Conservation (phyloP, 2,113 vertebrate genomes). For the Hymenochirus boettgeri region DNA sequence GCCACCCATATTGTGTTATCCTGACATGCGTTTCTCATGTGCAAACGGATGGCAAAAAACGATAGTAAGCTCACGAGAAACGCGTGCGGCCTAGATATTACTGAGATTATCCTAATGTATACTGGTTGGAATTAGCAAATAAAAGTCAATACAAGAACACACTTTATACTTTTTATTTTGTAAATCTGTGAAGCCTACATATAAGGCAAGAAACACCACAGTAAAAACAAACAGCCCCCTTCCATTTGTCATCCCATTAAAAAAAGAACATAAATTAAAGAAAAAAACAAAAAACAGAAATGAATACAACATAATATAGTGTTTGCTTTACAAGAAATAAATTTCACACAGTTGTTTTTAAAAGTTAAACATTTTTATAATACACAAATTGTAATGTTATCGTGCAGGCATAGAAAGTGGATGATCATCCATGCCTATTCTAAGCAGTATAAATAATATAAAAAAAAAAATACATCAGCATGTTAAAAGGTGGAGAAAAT, state of each 20-base stretch:
- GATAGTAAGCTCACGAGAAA: too few species aligned
- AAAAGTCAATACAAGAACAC: slow-evolving; percentile 39
- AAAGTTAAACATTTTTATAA: slow-evolving; percentile 62
- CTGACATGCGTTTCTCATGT: too few species aligned
- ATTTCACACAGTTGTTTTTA: slow-evolving; percentile 53
- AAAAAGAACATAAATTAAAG: slow-evolving; percentile 45
- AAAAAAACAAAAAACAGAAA: slow-evolving; percentile 47
- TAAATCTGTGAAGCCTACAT: slow-evolving; percentile 55
- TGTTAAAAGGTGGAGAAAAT: slow-evolving; percentile 25
- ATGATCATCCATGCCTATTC: slow-evolving; percentile 57
- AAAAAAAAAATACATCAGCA: slow-evolving; percentile 56
- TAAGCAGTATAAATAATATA: slow-evolving; percentile 51
- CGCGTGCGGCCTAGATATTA: too few species aligned
- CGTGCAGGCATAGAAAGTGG: slow-evolving; percentile 52
- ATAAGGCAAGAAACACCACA: slow-evolving; percentile 53
- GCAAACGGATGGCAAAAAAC: too few species aligned
- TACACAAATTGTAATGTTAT: slow-evolving; percentile 50
- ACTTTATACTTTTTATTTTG: slow-evolving; percentile 52
- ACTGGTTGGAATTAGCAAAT: too few species aligned
- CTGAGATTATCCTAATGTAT: too few species aligned
- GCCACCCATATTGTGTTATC: too few species aligned
- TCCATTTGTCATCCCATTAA: slow-evolving; percentile 5
- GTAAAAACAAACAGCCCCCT: slow-evolving; percentile 44
- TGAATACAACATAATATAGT: slow-evolving; percentile 52
- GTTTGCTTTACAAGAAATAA: slow-evolving; percentile 55